Evolutionary conservation across 2,113 vertebrate genomes (phyloP), one percentile per base, ranked within the genome.

Genomic region (Clarias gariepinus): DNA sequence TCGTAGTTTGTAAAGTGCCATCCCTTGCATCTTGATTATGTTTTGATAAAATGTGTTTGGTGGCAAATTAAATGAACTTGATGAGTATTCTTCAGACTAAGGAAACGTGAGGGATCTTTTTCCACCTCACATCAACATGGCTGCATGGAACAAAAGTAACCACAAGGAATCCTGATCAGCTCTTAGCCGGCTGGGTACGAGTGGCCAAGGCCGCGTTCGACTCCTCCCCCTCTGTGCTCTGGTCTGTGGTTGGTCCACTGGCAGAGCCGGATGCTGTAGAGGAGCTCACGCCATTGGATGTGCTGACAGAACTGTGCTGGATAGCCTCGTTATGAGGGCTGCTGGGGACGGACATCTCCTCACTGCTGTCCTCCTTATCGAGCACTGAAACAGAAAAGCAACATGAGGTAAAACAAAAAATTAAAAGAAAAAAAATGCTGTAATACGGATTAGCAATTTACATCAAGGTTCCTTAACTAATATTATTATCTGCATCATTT

Each of bases 241-340:
- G 98, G 94, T 97, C 96, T 1, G 96, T 96, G 83, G 96, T 92
- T 93, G 96, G 96, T 41, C 94, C 93, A 58, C 96, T 92, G 87
- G 95, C 92, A 0, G 95, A 93, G 93, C 96, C 94, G 0, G 96
- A 93, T 92, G 95, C 91, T 85, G 96, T 96, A 28, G 97, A 96
- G 36, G 97, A 96, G 93, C 96, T 97, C 81, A 99, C 96, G 25
- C 98, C 98, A 23, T 99, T 98, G 93, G 98, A 99, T 63, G 98
- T 99, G 95, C 97, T 99, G 95, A 99, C 91, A 28, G 98, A 99
- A 93, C 98, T 98, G 94, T 99, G 97, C 93, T 99, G 98, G 87
- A 99, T 99, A 55, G 97, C 98, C 90, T 99, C 97, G 0, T 95
- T 90, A 91, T 98, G 98, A 0, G 98, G 98, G 90, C 98, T 99